Evolutionary conservation across 2,797 vertebrate species (phyloP).

Genomic region (Natrix natrix): DNA sequence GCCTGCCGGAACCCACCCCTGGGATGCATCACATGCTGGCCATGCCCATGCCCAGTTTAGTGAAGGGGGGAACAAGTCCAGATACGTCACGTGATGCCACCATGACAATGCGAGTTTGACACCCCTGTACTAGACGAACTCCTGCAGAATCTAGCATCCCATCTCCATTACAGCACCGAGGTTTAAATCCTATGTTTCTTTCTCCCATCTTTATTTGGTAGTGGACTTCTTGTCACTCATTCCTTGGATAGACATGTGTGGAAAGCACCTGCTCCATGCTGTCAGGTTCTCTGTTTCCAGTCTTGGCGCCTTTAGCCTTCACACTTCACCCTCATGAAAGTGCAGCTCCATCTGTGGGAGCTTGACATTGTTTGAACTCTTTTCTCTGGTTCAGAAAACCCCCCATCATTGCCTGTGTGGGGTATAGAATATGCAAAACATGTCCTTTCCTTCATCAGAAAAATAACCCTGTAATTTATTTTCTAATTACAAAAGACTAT

Average conservation of each 20-base stretch:
- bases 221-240: not conserved
- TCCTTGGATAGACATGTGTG: not conserved
- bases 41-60: too few species aligned
- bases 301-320: not conserved
- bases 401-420: slow-evolving; percentile 9
- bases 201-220: not conserved
- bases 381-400: slow-evolving; percentile 21
- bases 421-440: slow-evolving; percentile 61
- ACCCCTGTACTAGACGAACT: not conserved
- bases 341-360: slow-evolving; percentile 26
- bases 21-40: too few species aligned
- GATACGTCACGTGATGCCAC: too few species aligned
- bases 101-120: too few species aligned
- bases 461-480: slow-evolving; percentile 72
- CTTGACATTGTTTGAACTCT: slow-evolving; percentile 1
- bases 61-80: too few species aligned
- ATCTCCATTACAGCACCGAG: not conserved
- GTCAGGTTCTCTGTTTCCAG: not conserved
- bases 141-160: not conserved
- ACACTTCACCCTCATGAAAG: not conserved
- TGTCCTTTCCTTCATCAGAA: slow-evolving; percentile 54
- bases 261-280: not conserved
- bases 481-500: slow-evolving; percentile 76
- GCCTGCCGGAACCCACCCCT: too few species aligned
- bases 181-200: not conserved